A percentile compares a stretch with the other conserved stretches of the same genome.
These are phyloP conservation scores for Zingel zingel DNA, from an alignment of 2,113 vertebrate species.

Conservation along the genomic window DNA sequence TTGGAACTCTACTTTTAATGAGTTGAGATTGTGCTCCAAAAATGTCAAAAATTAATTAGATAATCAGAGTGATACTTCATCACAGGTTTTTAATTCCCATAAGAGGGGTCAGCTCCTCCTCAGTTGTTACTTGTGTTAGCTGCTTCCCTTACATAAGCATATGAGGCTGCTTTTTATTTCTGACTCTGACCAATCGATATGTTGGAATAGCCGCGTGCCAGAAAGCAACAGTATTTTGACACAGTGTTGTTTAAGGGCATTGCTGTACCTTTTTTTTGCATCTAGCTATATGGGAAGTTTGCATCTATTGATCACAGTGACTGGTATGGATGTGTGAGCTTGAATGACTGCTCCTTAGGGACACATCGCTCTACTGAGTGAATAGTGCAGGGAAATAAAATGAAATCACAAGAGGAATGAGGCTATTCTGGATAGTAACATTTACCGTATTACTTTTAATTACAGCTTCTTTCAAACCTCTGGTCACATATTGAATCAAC, in stretches of 20 bases:
- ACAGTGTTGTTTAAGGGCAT: constrained; percentile 19
- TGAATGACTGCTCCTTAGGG: constrained; percentile 38
- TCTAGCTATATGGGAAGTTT: constrained; percentile 20
- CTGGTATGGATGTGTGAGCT: constrained; percentile 33
- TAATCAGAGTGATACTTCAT: constrained; percentile 14
- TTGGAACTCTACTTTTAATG: neutral
- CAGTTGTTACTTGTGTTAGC: constrained; percentile 25
- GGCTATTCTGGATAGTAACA: neutral
- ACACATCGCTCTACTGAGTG: neutral
- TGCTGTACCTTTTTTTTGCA: constrained; percentile 29
- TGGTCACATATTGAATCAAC: neutral
- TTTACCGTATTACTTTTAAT: constrained; percentile 11
- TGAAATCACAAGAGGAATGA: constrained; percentile 9
- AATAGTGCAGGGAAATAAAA: constrained; percentile 11
- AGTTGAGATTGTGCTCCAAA: constrained; percentile 15
- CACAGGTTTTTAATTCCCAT: constrained; percentile 20
- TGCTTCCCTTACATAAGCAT: constrained; percentile 51
- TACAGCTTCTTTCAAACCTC: constrained; percentile 5
- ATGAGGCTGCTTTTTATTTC: constrained; percentile 56
- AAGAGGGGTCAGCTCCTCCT: constrained; percentile 19
- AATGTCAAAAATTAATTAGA: constrained; percentile 21
- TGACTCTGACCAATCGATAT: constrained; percentile 52
- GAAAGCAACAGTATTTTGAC: constrained; percentile 34
- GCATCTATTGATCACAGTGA: constrained; percentile 44
- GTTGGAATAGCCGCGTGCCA: constrained; percentile 29